phyloP scores from a whole-genome alignment of 1,140 invertebrate species.

The Trichonephila clavata region DNA sequence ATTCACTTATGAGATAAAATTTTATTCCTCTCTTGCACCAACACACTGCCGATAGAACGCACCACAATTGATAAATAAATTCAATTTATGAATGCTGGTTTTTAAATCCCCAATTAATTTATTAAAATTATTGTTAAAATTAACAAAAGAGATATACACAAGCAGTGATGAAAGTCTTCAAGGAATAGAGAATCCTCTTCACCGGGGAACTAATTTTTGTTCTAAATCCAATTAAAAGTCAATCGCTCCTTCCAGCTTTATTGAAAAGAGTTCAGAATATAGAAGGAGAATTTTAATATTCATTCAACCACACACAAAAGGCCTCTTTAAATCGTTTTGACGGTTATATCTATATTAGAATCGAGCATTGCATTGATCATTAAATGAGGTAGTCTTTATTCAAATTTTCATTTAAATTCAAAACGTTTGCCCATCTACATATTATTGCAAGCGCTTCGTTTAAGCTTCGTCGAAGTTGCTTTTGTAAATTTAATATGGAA shows the following conservation, averaged over 20 bases:
- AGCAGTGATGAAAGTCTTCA: too few relatives aligned
- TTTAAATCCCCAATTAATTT: too few relatives aligned
- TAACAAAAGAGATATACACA: too few relatives aligned
- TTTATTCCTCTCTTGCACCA: too few relatives aligned
- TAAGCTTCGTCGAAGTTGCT: background rate
- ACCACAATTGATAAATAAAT: too few relatives aligned
- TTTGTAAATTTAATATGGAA: background rate
- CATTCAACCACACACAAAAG: background rate
- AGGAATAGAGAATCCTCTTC: too few relatives aligned
- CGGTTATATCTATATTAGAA: background rate
- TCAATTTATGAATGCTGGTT: too few relatives aligned
- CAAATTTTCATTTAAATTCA: conserved; percentile 8
- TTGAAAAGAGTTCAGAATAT: background rate
- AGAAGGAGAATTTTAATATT: background rate
- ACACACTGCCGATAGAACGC: too few relatives aligned
- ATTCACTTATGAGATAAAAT: too few relatives aligned
- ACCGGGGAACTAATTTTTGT: too few relatives aligned
- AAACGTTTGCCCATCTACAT: background rate
- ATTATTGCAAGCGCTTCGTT: background rate
- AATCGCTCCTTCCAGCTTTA: background rate
- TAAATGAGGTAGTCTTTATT: background rate
- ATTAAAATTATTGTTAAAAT: too few relatives aligned
- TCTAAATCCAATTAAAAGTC: background rate
- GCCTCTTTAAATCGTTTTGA: background rate
- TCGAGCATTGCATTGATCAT: background rate